Base-by-base conservation (phyloP, 1,140 invertebrate species). In the Drosophila saltans region DNA sequence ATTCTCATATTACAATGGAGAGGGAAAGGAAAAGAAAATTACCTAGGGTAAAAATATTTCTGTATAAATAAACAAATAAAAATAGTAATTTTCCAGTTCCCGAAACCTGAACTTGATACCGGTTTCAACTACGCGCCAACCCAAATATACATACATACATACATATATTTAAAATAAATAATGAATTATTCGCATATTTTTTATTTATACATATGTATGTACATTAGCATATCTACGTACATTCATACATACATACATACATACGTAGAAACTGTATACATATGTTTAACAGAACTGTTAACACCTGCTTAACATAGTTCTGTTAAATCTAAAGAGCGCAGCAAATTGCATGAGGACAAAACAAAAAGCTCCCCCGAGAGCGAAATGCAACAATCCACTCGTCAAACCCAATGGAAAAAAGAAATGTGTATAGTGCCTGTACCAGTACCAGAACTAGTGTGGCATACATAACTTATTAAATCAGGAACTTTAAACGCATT, bases 21-120 rank as follows among this genome's bases (percentile, higher is more conserved):
- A 26, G 21, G 21, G 21, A 48, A 7, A 48, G 16, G 7, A 21
- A 24, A 43, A 43, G 11, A 16, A n/a, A 43, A 41, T 41, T 41
- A 41, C 40, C 40, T 41, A 41, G 9, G 45, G 45, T 2, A 48
- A 48, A 21, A 48, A 21, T 8, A 48, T 48, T 48, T 52, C 7
- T 52, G 24, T 26, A 52, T 26, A 26, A 52, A 52, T 26, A 52
- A 24, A 26, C 24, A 24, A 52, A 7, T 16, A 57, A 36, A 57
- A 57, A 36, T 8, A 7, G 28, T 39, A 33, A 58, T 36, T 39
- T 59, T 59, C 33, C 36, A 59, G 41, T 41, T 45, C 3, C 24
- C 39, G 60, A 43, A 61, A 61, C 59, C 39, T 61, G 59, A 45
- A 62, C 9, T 2, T 62, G 24, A 40, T 30, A 58, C 56, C 56